These are phyloP conservation scores for Agelastica alni DNA, from an alignment of 2,888 invertebrate genomes.

Conservation along the genomic window DNA sequence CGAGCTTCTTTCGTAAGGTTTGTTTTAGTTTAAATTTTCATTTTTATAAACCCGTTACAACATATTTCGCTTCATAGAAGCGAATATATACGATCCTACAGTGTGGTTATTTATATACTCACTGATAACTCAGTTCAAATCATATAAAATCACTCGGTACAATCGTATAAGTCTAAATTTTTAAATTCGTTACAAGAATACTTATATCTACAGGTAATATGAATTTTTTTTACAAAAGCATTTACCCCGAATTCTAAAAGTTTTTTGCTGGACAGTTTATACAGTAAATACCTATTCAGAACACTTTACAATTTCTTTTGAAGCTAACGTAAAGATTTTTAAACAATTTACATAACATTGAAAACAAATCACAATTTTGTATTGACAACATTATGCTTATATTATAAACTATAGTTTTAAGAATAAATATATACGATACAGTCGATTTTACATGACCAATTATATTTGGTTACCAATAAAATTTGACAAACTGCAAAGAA, in stretches of 20 bases:
- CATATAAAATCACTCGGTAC: constrained; percentile 8
- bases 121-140: constrained; percentile 4
- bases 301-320: too few relatives aligned
- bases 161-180: constrained; percentile 40
- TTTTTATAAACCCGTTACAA: constrained; percentile 27
- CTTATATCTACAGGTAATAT: constrained; percentile 46
- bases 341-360: too few relatives aligned
- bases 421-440: too few relatives aligned
- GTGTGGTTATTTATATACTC: constrained; percentile 25
- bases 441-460: too few relatives aligned
- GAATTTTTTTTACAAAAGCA: constrained; percentile 29
- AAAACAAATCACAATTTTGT: too few relatives aligned
- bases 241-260: constrained; percentile 23
- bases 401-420: too few relatives aligned
- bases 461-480: too few relatives aligned
- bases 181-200: constrained; percentile 55
- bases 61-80: constrained; percentile 49
- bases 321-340: too few relatives aligned
- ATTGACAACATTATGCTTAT: too few relatives aligned
- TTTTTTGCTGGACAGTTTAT: too few relatives aligned
- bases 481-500: too few relatives aligned
- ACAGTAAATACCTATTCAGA: too few relatives aligned
- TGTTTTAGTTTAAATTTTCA: constrained; percentile 17
- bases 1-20: constrained; percentile 3
- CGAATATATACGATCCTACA: constrained; percentile 32